phyloP scores from a whole-genome alignment of 2,113 vertebrate genomes.

The Sapajus apella region DNA sequence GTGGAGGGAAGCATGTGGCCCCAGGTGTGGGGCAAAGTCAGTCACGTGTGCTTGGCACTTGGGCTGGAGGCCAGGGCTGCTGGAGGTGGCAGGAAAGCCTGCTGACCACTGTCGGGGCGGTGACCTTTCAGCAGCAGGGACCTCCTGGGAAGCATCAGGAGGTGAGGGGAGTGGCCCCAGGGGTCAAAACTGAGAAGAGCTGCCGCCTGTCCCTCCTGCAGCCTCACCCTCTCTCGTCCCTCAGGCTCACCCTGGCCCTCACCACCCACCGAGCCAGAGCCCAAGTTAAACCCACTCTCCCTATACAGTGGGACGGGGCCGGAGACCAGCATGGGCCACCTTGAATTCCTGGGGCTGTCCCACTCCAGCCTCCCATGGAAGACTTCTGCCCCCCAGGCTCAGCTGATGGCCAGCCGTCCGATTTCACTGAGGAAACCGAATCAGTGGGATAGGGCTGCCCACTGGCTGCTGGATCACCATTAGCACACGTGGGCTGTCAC shows the following conservation, averaged over 20 bases:
- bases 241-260: fast-evolving
- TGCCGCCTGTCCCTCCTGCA: neutral
- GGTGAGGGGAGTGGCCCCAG: neutral
- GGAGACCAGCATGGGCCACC: fast-evolving
- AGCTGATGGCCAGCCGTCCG: neutral
- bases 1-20: neutral
- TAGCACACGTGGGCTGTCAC: neutral
- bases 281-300: neutral
- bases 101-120: neutral
- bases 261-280: neutral
- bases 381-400: neutral
- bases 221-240: fast-evolving
- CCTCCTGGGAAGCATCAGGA: neutral
- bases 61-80: neutral
- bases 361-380: neutral
- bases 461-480: too few species aligned
- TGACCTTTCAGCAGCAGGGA: neutral
- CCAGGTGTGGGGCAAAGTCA: neutral
- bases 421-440: neutral
- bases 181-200: neutral
- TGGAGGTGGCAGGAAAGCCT: neutral
- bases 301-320: fast-evolving
- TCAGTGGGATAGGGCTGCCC: neutral
- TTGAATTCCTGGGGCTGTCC: neutral
- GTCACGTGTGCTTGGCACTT: fast-evolving